Percentiles rank a stretch among this genome's conserved stretches.
Evolutionary conservation across 2,113 vertebrate species (phyloP).

Genomic region (Accipiter virgatus): DNA sequence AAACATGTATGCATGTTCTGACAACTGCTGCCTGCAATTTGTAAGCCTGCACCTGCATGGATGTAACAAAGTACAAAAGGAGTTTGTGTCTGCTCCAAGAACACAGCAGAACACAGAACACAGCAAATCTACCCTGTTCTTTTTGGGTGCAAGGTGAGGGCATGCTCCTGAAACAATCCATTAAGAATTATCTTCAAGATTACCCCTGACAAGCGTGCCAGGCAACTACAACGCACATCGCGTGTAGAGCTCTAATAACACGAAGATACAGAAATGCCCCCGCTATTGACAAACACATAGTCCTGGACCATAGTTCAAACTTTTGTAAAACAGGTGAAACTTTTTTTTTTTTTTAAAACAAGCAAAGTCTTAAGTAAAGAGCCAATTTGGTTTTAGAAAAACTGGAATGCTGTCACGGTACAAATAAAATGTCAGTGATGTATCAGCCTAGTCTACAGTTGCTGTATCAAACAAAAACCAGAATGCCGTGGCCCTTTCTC

Average conservation of each 20-base stretch:
- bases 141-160: not conserved
- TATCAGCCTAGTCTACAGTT: not conserved
- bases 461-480: not conserved
- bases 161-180: not conserved
- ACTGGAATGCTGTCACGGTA: not conserved
- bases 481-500: not conserved
- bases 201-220: not conserved
- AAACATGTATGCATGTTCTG: not conserved
- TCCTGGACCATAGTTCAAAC: not conserved
- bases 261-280: not conserved
- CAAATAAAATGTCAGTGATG: not conserved
- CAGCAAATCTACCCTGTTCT: not conserved
- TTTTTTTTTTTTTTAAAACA: not conserved
- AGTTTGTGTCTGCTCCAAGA: not conserved
- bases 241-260: rapidly evolving
- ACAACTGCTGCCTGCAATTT: not conserved
- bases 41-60: not conserved
- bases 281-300: not conserved
- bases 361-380: not conserved
- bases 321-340: not conserved
- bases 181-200: not conserved
- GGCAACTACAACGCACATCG: not conserved
- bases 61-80: not conserved
- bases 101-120: not conserved
- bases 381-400: not conserved